Percentiles rank a stretch among this genome's conserved stretches.
phyloP scores from a whole-genome alignment of 2,113 vertebrate species.

The Ursus arctos region DNA sequence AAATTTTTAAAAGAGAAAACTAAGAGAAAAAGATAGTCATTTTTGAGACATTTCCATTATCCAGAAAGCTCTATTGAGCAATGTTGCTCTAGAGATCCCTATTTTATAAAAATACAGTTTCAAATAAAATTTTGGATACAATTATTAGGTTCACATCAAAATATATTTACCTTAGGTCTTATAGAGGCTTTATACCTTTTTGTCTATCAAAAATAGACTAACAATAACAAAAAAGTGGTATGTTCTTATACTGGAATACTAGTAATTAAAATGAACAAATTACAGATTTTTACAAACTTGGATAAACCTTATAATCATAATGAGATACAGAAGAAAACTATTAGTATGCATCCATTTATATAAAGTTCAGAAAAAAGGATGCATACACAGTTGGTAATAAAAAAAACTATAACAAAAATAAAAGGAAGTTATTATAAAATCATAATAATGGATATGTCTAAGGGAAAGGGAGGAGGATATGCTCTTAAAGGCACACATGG shows the following conservation, averaged over 20 bases:
- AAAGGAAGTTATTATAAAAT: neutral
- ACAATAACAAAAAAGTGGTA: neutral
- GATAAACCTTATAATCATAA: neutral
- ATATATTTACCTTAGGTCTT: neutral
- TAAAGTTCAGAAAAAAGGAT: conserved; percentile 43
- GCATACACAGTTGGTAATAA: neutral
- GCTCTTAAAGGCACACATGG: neutral
- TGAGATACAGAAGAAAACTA: neutral
- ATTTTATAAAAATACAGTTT: conserved; percentile 4
- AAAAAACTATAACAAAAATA: neutral
- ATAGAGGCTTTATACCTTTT: neutral
- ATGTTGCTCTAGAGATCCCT: neutral
- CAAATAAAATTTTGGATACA: neutral
- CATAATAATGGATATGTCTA: neutral
- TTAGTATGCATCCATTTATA: neutral
- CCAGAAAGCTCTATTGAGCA: neutral
- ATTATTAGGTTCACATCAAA: neutral
- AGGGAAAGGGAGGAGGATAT: neutral
- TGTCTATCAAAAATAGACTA: neutral
- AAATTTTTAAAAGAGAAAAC: neutral
- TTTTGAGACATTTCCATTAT: conserved; percentile 1
- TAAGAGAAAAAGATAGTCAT: neutral
- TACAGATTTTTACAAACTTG: neutral
- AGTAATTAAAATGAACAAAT: neutral
- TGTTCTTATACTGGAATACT: neutral